These are phyloP conservation scores for Hydrozoanthus tunicans DNA, from an alignment of 64 coral and sea anemone species.

Conservation along the genomic window DNA sequence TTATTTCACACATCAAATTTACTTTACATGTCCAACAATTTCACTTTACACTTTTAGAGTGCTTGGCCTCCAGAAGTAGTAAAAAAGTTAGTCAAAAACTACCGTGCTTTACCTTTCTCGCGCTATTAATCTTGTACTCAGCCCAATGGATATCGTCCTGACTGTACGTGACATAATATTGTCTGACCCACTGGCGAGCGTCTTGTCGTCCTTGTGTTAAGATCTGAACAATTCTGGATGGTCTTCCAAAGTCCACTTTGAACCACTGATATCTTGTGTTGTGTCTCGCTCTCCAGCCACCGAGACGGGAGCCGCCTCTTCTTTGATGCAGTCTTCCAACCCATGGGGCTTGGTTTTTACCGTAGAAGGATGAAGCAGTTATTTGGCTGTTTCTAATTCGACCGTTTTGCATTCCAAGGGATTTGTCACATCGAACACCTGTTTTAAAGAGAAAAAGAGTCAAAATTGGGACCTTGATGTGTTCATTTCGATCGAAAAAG, in stretches of 20 bases:
- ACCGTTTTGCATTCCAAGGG: conserved; percentile 43
- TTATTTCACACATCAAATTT: too few relatives aligned
- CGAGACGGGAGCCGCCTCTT: neutral
- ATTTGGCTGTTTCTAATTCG: conserved; percentile 24
- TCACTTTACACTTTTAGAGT: neutral
- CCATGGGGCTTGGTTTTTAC: conserved; percentile 18
- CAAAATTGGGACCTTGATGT: neutral
- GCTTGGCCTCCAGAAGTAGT: neutral
- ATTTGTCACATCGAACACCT: neutral
- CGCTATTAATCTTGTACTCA: conserved; percentile 20
- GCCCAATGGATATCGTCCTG: conserved; percentile 8
- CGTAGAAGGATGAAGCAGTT: conserved; percentile 9
- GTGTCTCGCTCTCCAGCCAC: conserved; percentile 28
- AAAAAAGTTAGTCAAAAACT: neutral
- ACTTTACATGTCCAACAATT: too few relatives aligned
- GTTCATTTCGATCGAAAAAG: neutral
- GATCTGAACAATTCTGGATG: neutral
- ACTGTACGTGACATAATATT: conserved; percentile 29
- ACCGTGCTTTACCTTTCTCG: neutral
- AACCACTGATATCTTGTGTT: conserved; percentile 52
- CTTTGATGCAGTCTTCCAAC: conserved; percentile 24
- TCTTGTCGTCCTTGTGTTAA: conserved; percentile 54
- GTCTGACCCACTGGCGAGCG: neutral
- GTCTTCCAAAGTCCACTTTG: conserved; percentile 29
- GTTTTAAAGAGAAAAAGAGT: neutral